Conservation (phyloP, 2,888 invertebrate species). For the Trypoxylon attenuatum region DNA sequence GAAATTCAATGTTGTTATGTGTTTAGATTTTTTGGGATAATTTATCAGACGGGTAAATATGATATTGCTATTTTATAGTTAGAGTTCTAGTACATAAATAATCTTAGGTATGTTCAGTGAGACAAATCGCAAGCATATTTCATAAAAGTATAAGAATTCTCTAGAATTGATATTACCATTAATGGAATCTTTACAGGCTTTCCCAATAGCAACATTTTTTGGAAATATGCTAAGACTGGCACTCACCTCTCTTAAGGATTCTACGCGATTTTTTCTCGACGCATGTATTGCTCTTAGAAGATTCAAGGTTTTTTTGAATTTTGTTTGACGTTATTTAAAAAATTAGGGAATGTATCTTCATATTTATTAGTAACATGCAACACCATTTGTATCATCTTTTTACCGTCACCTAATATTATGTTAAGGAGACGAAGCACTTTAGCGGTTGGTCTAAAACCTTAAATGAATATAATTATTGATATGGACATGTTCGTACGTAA, state of each 20-base stretch:
- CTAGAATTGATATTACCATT: conserved; percentile 20
- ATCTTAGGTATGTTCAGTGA: neutral
- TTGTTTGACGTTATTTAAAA: conserved; percentile 20
- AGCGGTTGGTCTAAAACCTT: no score
- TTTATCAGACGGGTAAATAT: neutral
- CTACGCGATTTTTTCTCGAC: conserved; percentile 62
- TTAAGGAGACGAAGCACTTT: no score
- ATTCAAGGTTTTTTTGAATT: conserved; percentile 68
- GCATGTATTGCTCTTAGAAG: conserved; percentile 65
- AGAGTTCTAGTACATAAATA: neutral
- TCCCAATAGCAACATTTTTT: conserved; percentile 64
- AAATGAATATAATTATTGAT: no score
- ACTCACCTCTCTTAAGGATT: conserved; percentile 62
- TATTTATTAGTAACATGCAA: conserved; percentile 38
- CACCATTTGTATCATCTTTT: conserved; percentile 23
- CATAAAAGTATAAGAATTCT: neutral
- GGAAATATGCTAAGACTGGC: conserved; percentile 63
- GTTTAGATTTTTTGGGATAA: neutral
- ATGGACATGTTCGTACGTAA: no score
- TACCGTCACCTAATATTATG: no score
- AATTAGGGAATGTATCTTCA: conserved; percentile 12
- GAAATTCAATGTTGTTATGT: neutral
- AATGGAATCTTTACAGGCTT: conserved; percentile 63
- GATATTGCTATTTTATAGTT: no score
- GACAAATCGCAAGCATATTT: no score